Evolutionary conservation across 2,797 vertebrate species (phyloP).

Genomic region (Sebastes minor): DNA sequence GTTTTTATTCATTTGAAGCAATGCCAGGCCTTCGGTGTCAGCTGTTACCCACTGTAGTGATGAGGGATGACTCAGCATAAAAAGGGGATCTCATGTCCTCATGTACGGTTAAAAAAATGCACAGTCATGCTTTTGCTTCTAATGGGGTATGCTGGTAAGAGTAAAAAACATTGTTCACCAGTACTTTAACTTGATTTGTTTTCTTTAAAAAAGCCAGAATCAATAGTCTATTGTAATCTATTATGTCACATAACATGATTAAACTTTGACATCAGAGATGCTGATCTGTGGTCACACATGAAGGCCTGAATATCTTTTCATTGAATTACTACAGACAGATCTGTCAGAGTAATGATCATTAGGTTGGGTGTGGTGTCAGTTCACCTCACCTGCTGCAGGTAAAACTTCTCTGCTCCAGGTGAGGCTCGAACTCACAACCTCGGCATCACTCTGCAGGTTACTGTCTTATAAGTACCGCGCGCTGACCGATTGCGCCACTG

Average conservation of each 20-base stretch:
- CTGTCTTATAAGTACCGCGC: conserved; percentile 22
- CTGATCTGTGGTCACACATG: not conserved
- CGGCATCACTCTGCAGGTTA: not conserved
- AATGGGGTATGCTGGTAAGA: not conserved
- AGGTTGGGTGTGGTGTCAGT: not conserved
- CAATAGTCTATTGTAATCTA: not conserved
- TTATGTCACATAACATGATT: not conserved
- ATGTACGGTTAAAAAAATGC: not conserved
- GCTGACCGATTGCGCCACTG: conserved; percentile 38
- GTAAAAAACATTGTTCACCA: not conserved
- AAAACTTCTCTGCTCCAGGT: not conserved
- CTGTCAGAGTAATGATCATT: not conserved
- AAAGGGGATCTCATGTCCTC: not conserved
- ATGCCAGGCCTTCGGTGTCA: not conserved
- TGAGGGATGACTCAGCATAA: conserved; percentile 20
- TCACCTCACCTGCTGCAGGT: not conserved
- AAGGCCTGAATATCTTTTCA: not conserved
- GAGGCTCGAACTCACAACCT: not conserved
- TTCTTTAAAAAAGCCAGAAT: no score
- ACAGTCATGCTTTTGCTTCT: conserved; percentile 20
- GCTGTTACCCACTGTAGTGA: not conserved
- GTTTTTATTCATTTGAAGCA: not conserved
- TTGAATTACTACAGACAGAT: not conserved
- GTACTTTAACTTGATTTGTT: not conserved
- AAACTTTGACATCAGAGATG: not conserved